These are phyloP conservation scores for Spilosoma lubricipeda DNA, from an alignment of 2,888 invertebrate genomes.

Conservation along the genomic window DNA sequence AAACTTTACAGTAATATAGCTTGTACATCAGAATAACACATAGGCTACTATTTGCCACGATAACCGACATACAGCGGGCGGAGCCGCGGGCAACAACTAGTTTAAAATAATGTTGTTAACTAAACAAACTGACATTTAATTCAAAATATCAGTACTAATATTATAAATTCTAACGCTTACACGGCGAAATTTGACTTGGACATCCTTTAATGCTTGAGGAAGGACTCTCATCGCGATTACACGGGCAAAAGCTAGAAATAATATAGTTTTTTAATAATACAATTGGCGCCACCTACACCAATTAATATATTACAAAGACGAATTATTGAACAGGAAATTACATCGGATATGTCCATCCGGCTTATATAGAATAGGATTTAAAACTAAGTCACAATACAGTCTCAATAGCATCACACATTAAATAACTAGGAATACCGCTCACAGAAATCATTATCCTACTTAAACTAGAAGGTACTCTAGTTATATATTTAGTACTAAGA, in stretches of 20 bases:
- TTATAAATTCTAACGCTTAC: no score
- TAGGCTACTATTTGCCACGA: no score
- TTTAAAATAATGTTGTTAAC: no score
- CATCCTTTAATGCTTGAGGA: background rate
- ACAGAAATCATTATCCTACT: background rate
- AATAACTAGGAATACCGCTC: background rate
- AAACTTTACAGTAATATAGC: no score
- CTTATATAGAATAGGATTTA: constrained; percentile 18
- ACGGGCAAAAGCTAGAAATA: no score
- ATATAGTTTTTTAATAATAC: background rate
- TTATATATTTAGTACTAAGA: constrained; percentile 2
- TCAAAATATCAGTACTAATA: no score
- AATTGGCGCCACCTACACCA: constrained; percentile 22
- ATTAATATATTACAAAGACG: background rate
- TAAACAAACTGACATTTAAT: no score
- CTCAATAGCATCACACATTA: constrained; percentile 52
- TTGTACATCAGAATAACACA: no score
- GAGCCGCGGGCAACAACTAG: no score
- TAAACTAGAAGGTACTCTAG: background rate
- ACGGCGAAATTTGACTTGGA: no score
- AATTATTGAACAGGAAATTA: background rate
- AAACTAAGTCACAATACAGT: constrained; percentile 43
- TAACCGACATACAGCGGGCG: no score
- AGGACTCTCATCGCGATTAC: no score
- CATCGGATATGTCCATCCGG: constrained; percentile 1